Evolutionary conservation across 1,140 invertebrate genomes (phyloP), one percentile per base, ranked within the genome.

Genomic region (Papilio polyxenes): DNA sequence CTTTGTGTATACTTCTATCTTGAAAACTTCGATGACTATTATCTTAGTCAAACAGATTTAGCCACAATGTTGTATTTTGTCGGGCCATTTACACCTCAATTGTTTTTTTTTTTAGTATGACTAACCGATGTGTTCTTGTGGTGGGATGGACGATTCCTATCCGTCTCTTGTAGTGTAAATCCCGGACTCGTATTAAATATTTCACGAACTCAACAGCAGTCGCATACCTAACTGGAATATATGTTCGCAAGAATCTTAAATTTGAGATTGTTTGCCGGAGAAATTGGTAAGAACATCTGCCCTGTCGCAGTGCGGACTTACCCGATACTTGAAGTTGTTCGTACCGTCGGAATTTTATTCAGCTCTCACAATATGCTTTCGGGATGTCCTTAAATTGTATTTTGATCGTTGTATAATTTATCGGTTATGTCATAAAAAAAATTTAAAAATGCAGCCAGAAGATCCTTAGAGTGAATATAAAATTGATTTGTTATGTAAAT

Each of bases 251-350:
- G 59, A 31, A 80, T 65, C 78, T 69, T 69, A 69, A 80, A 69
- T 80, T 80, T 69, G 78, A 44, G 78, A 80, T 69, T 44, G 78
- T 69, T 80, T 48, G 40, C 59, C 62, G 59, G 44, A 77, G 78
- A 80, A 65, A 80, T 80, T 69, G 78, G 59, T 49, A 40, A 9
- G 56, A 69, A 80, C 78, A 69, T 80, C 78, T 79, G 77, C 37
- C 59, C 20, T 80, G 78, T 80, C 78, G 78, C 78, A 80, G 59
- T 80, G 78, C 78, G 78, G 78, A 44, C 59, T 69, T 40, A 20
- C 53, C 31, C 20, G 59, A 69, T 80, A 69, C 40, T 80, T 65
- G 7, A 48, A 78, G 76, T 78, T 62, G 56, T 56, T 76, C 44
- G 37, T 77, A 31, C 20, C 20, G 75, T 56, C 0, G 23, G 20